A percentile compares a stretch with the other conserved stretches of the same genome.
Conservation (phyloP, 2,888 invertebrate genomes). For the Drosophila bunnanda region DNA sequence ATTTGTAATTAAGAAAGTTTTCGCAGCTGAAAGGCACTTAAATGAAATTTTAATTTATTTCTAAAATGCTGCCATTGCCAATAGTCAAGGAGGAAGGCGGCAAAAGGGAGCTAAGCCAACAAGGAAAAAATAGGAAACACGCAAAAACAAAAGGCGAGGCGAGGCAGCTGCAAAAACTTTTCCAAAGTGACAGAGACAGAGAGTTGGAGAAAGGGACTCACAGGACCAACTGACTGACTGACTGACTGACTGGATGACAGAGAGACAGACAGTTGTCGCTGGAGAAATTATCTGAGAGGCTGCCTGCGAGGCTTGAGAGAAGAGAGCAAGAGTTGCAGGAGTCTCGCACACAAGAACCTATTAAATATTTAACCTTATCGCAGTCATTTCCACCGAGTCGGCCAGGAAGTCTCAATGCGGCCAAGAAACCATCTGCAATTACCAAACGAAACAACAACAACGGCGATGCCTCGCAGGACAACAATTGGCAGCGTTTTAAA, state of each 20-base stretch:
- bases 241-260: constrained; percentile 33
- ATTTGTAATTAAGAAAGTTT: constrained; percentile 80
- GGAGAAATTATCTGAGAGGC: constrained; percentile 36
- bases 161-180: constrained; percentile 59
- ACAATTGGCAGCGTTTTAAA: constrained; percentile 55
- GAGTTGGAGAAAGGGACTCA: constrained; percentile 11
- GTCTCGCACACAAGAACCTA: constrained; percentile 46
- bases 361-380: constrained; percentile 78
- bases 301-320: constrained; percentile 6
- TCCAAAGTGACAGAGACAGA: constrained; percentile 62
- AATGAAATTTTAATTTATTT: constrained; percentile 80
- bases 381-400: constrained; percentile 41
- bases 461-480: constrained; percentile 23
- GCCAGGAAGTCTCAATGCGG: constrained; percentile 34
- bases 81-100: constrained; percentile 42
- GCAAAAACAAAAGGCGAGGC: constrained; percentile 34
- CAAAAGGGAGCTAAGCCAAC: constrained; percentile 28
- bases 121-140: constrained; percentile 26
- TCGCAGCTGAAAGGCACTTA: constrained; percentile 66
- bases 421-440: constrained; percentile 38
- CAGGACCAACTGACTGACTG: constrained; percentile 23
- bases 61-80: constrained; percentile 65
- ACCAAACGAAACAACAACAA: constrained; percentile 20
- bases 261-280: constrained; percentile 43
- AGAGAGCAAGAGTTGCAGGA: constrained; percentile 21